Percentiles rank a stretch among this genome's conserved stretches.
phyloP scores from a whole-genome alignment of 2,113 vertebrate species.

The Peromyscus californicus region DNA sequence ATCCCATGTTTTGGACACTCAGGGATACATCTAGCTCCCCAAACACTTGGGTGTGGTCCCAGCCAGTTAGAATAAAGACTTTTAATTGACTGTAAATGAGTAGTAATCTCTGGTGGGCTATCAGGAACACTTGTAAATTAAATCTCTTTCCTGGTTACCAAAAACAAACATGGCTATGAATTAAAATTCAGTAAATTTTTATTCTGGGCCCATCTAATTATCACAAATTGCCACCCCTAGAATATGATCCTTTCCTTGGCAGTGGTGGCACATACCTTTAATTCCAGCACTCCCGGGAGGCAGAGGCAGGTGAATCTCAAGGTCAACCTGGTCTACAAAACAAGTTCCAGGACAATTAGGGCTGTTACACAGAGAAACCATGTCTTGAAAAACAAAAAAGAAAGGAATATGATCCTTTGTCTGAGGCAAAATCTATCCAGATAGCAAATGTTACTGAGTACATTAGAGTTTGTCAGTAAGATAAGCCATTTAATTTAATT shows the following conservation, averaged over 20 bases:
- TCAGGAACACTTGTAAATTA: not conserved
- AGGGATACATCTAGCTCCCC: not conserved
- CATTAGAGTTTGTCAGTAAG: not conserved
- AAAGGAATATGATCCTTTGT: not conserved
- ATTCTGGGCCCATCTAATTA: not conserved
- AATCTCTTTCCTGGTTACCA: not conserved
- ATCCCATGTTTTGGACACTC: not conserved
- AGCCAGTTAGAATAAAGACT: not conserved
- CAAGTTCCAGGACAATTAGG: not conserved
- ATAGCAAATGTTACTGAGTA: not conserved
- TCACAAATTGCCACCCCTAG: not conserved
- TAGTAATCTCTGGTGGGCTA: not conserved
- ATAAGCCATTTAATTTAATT: not conserved
- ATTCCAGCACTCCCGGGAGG: not conserved
- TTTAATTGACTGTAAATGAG: not conserved
- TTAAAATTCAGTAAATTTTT: slow-evolving; percentile 1
- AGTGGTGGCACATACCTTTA: not conserved
- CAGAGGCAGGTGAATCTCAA: not conserved
- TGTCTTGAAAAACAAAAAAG: not conserved
- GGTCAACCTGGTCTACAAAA: not conserved
- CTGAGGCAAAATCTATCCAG: slow-evolving; percentile 13
- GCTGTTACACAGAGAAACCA: not conserved
- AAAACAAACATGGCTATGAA: slow-evolving; percentile 2
- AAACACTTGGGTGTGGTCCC: not conserved
- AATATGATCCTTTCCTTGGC: not conserved